These are phyloP conservation scores for Pachydiplax longipennis DNA, from an alignment of 2,888 invertebrate genomes.

Conservation along the genomic window DNA sequence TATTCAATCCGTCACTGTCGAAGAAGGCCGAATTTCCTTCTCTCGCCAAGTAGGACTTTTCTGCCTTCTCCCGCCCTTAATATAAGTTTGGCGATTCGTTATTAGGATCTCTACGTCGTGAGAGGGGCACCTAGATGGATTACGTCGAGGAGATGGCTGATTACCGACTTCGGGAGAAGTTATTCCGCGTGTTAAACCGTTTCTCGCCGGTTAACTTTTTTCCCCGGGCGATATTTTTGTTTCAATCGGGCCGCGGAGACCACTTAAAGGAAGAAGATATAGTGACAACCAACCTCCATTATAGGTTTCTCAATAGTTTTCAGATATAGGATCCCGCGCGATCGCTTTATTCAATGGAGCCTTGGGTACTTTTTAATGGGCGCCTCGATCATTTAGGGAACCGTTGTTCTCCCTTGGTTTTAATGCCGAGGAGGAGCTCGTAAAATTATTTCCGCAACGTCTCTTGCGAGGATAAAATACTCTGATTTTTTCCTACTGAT, in stretches of 20 bases:
- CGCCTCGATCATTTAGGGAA: neutral
- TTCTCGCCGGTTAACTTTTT: neutral
- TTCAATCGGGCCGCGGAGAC: constrained; percentile 17
- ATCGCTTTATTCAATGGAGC: neutral
- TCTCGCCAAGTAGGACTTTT: neutral
- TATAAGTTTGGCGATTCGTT: constrained; percentile 39
- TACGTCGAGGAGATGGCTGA: constrained; percentile 15
- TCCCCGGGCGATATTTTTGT: neutral
- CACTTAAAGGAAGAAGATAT: constrained; percentile 18
- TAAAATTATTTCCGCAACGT: neutral
- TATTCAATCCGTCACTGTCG: neutral
- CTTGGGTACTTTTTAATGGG: neutral
- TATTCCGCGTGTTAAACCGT: neutral
- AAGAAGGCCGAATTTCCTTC: neutral
- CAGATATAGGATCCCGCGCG: neutral
- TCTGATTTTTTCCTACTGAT: too few species aligned
- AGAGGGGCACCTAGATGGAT: constrained; percentile 17
- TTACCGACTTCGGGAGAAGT: neutral
- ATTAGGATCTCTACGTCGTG: constrained; percentile 6
- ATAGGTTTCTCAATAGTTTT: constrained; percentile 33
- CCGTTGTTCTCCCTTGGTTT: neutral
- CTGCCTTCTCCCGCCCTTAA: neutral
- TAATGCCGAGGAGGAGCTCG: neutral
- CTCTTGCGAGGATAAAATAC: too few species aligned
- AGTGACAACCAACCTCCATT: neutral